Evolutionary conservation across 2,113 vertebrate genomes (phyloP).

Genomic region (Oryzias woworae): DNA sequence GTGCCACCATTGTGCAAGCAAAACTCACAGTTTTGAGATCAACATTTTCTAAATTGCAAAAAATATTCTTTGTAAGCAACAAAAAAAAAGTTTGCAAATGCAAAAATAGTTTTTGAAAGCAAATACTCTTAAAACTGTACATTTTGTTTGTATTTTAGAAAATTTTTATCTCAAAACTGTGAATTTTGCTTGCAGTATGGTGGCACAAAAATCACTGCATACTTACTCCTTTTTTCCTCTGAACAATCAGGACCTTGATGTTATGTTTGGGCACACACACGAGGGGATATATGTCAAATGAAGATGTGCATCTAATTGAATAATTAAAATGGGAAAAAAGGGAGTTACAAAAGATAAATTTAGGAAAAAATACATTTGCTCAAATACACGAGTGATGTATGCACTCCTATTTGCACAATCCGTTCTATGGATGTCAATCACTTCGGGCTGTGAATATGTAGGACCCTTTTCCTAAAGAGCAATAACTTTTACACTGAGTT

Average conservation of each 20-base stretch:
- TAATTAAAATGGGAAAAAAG: constrained; percentile 2
- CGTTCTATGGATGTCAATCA: constrained; percentile 51
- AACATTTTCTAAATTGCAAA: too few relatives aligned
- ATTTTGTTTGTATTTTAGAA: too few relatives aligned
- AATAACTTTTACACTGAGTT: constrained; percentile 71
- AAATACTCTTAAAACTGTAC: too few relatives aligned
- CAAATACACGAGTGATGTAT: constrained; percentile 20
- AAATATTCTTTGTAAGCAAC: too few relatives aligned
- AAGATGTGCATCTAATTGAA: constrained; percentile 10
- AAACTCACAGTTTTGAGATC: too few relatives aligned
- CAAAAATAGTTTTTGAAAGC: too few relatives aligned
- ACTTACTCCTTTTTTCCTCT: constrained; percentile 15
- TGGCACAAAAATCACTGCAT: too few relatives aligned
- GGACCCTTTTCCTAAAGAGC: constrained; percentile 67
- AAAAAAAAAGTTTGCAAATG: too few relatives aligned
- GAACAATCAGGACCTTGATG: constrained; percentile 20
- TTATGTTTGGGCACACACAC: constrained; percentile 20
- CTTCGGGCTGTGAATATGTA: constrained; percentile 60
- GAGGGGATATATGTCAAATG: constrained; percentile 9
- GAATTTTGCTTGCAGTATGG: too few relatives aligned
- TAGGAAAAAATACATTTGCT: neutral
- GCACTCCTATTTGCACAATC: constrained; percentile 69
- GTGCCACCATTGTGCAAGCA: too few relatives aligned
- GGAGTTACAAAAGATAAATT: constrained; percentile 3
- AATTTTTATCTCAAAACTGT: too few relatives aligned